Base-by-base conservation (phyloP, 2,888 invertebrate species). In the Camponotus fellah region DNA sequence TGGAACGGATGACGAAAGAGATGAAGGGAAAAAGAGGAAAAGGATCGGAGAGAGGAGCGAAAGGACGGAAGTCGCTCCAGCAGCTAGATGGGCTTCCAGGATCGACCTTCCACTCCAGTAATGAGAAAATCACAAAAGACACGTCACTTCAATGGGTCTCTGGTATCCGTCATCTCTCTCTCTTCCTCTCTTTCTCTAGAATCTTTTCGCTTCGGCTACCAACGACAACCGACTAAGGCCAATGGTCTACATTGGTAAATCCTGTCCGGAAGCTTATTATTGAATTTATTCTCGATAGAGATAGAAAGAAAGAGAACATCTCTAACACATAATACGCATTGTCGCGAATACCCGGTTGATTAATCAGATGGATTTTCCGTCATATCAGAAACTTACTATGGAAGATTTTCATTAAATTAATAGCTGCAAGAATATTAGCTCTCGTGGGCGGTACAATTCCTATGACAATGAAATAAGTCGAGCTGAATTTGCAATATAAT, bases 121-220 rank as follows among this genome's bases (percentile, higher is more conserved):
- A 91, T 89, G 91, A 91, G 90, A 91, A 91, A 90, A 92, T 90
- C 90, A 90, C 89, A 91, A 91, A 90, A 88, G 88, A 65, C 85
- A 72, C 69, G 86, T 85, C 85, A 83, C 74, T 82, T 89, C 81
- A 89, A 89, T 89, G 86, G 82, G 74, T 72, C 72, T 74, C 72
- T 34, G 74, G 58, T 72, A 72, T 79, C 81, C 62, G 46, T 76
- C 72, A 43, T 56, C 46, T 62, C 87, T 82, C 71, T 77, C 82
- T 64, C 83, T 82, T 68, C 74, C 82, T 64, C 83, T 74, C 74
- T 72, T 46, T 69, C 71, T 69, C 83, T 10, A 43, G 12, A 68
- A 37, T 83, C 64, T 68, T 69, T 60, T 43, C 71, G 58, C 21
- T 79, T 26, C 69, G 43, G 68, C n/a, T 79, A 69, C 43, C 58